phyloP scores from a whole-genome alignment of 1,140 invertebrate genomes.

The Kradibia gibbosae region DNA sequence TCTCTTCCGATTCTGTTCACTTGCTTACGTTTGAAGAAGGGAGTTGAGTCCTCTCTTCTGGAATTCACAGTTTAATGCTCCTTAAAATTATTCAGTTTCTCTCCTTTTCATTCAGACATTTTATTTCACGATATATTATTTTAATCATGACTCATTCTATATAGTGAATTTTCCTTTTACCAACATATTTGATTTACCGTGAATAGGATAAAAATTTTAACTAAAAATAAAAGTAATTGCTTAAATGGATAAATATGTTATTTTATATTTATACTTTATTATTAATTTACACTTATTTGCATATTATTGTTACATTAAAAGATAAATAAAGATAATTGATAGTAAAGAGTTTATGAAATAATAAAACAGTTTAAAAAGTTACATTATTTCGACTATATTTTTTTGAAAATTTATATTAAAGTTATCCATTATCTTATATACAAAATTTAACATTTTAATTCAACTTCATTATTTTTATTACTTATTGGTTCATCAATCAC shows the following conservation, averaged over 20 bases:
- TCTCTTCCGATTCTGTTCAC: conserved; percentile 31
- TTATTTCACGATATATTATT: not conserved
- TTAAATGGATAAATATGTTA: not conserved
- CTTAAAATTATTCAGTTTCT: conserved; percentile 7
- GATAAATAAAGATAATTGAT: no score
- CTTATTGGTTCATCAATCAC: no score
- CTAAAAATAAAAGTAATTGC: not conserved
- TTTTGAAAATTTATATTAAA: no score
- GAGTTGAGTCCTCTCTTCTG: conserved; percentile 46
- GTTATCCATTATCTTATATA: no score
- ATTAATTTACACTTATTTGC: no score
- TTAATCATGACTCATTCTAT: not conserved
- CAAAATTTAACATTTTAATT: no score
- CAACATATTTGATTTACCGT: not conserved
- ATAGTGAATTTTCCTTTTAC: not conserved
- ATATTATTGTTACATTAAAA: no score
- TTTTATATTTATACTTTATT: not conserved
- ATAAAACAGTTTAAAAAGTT: no score
- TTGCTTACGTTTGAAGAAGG: not conserved
- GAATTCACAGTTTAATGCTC: conserved; percentile 49
- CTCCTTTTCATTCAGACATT: not conserved
- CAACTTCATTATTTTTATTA: no score
- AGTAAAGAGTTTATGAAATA: no score
- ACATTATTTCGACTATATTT: no score
- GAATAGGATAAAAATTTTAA: not conserved